These are phyloP conservation scores for Passer domesticus DNA, from an alignment of 2,113 vertebrate species.

Conservation along the genomic window DNA sequence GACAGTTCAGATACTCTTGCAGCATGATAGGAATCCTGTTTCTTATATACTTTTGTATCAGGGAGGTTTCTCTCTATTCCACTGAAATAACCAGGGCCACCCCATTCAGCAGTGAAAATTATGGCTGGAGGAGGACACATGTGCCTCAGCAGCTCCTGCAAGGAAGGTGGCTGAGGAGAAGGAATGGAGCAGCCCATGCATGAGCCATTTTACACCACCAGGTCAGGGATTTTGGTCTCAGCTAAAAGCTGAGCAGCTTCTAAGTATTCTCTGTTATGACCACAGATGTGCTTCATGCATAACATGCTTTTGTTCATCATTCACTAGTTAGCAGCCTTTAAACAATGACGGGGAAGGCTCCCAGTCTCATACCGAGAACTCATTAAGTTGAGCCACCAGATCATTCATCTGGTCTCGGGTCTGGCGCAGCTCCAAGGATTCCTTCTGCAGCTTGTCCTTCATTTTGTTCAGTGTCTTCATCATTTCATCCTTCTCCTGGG, in stretches of 20 bases:
- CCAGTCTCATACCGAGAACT: slow-evolving; percentile 80
- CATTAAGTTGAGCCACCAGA: slow-evolving; percentile 85
- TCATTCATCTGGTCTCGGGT: slow-evolving; percentile 89
- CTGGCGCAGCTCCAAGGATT: slow-evolving; percentile 90
- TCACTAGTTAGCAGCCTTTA: not conserved
- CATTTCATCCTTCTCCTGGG: slow-evolving; percentile 96
- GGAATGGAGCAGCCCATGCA: not conserved
- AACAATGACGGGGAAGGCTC: not conserved
- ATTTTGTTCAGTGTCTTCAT: slow-evolving; percentile 99
- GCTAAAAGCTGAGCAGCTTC: not conserved
- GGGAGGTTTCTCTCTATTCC: not conserved
- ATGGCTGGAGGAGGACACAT: rapidly evolving
- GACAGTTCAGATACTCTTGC: not conserved
- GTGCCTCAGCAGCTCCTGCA: not conserved
- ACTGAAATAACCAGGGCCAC: not conserved
- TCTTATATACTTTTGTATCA: not conserved
- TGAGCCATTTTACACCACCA: not conserved
- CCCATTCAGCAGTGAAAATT: not conserved
- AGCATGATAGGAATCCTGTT: not conserved
- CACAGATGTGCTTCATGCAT: not conserved
- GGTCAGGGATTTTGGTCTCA: not conserved
- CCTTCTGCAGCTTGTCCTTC: slow-evolving; percentile 96
- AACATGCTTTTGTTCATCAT: not conserved
- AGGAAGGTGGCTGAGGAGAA: not conserved
- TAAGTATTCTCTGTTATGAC: not conserved